These are phyloP conservation scores for Bombyx mandarina DNA, from an alignment of 1,140 invertebrate species.

Conservation along the genomic window DNA sequence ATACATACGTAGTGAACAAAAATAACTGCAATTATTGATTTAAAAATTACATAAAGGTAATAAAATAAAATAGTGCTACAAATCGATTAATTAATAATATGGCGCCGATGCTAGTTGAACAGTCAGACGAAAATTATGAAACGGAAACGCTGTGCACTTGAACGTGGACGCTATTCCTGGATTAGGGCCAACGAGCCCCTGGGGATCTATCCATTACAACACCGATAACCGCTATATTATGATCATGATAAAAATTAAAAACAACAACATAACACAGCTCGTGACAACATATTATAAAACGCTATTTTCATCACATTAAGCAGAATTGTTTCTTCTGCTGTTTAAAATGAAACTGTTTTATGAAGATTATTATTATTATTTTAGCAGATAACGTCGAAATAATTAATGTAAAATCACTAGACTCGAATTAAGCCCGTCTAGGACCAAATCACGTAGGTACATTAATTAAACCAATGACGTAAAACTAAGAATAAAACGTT, in stretches of 20 bases:
- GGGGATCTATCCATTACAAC: background rate
- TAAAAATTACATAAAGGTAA: too few species aligned
- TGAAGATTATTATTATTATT: background rate
- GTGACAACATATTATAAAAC: too few species aligned
- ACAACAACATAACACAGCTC: too few species aligned
- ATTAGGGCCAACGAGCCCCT: constrained; percentile 40
- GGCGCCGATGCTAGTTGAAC: constrained; percentile 22
- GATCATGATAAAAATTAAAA: too few species aligned
- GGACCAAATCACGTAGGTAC: too few species aligned
- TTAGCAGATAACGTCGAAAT: too few species aligned
- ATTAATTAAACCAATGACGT: constrained; percentile 4
- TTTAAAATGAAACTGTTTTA: background rate
- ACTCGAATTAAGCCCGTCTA: too few species aligned
- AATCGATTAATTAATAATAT: background rate
- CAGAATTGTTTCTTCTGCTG: background rate
- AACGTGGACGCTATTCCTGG: constrained; percentile 57
- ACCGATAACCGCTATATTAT: too few species aligned
- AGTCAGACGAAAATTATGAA: constrained; percentile 31
- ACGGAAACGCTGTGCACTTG: constrained; percentile 53
- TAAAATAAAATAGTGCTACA: too few species aligned
- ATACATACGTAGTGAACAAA: too few species aligned
- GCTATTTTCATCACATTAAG: background rate
- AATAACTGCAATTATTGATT: too few species aligned
- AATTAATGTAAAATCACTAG: too few species aligned
- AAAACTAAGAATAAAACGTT: constrained; percentile 4